These are phyloP conservation scores for Eonycteris spelaea DNA, from an alignment of 2,113 vertebrate species.

Conservation along the genomic window DNA sequence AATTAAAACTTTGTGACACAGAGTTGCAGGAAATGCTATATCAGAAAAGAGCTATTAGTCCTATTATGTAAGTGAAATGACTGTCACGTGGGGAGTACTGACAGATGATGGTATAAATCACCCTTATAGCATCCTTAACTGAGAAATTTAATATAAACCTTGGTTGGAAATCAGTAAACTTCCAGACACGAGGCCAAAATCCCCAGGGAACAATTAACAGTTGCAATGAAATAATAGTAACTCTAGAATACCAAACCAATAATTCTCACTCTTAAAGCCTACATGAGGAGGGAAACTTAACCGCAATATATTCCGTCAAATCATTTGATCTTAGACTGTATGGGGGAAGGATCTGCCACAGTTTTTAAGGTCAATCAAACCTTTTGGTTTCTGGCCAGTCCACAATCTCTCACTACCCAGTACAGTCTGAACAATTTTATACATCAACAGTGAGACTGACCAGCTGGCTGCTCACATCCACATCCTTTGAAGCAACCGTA, in stretches of 20 bases:
- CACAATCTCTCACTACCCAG: background rate
- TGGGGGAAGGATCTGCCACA: background rate
- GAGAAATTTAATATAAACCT: conserved; percentile 61
- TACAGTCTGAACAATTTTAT: background rate
- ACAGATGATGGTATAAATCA: conserved; percentile 63
- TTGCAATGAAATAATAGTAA: conserved; percentile 35
- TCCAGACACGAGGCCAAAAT: conserved; percentile 44
- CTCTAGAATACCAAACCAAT: background rate
- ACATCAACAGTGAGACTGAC: background rate
- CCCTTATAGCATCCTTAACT: conserved; percentile 45
- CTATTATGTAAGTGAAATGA: conserved; percentile 66
- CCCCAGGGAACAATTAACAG: conserved; percentile 46
- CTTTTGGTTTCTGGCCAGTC: background rate
- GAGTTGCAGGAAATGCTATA: conserved; percentile 44
- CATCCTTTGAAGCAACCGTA: background rate
- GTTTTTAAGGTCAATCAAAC: background rate
- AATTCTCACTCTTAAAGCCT: background rate
- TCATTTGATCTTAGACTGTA: background rate
- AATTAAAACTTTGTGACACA: conserved; percentile 59
- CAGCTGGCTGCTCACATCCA: background rate
- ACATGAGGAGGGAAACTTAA: background rate
- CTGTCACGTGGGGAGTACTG: conserved; percentile 38
- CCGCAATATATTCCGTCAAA: background rate
- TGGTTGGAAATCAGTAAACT: conserved; percentile 65
- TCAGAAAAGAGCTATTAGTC: conserved; percentile 62